Evolutionary conservation across 2,113 vertebrate genomes (phyloP), one percentile per base, ranked within the genome.

Genomic region (Cnemophilus loriae): DNA sequence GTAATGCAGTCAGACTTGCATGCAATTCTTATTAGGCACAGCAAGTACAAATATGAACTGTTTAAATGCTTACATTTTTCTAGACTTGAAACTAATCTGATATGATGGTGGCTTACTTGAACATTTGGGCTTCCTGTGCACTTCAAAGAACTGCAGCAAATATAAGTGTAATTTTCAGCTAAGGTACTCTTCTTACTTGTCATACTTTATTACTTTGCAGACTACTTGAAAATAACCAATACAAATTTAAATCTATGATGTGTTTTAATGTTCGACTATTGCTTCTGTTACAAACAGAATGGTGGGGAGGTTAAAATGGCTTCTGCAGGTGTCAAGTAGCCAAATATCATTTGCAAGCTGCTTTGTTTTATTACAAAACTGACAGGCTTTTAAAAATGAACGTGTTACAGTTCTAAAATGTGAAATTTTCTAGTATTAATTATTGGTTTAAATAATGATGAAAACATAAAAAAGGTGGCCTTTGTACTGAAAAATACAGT

Each of bases 11-110:
- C 19, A n/a, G 71, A 64, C 30, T 75, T 89, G 60, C 47, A 67
- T 78, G 56, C 39, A 83, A 1, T 77, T 90, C 41, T 44, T 70
- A 8, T 84, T 78, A 37, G 30, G 73, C 22, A 64, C 16, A 60
- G 64, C 64, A 71, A 23, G 16, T 89, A 70, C 13, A 67, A 55
- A 84, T 89, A 93, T 30, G 79, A 96, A 90, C 89, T 96, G 64
- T 93, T 93, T 85, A 87, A 97, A 97, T 93, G 73, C 27, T 59
- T 39, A 15, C 8, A 18, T 92, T 96, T 91, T 97, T 96, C 76
- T 88, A 82, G 78, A 63, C 52, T 95, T 90, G 33, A 95, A 94
- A 90, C 59, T 84, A 60, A 69, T 71, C 56, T 74, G 57, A 16
- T 78, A 55, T 0, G 1, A 32, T 20, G 44, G 23, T 65, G 41